Evolutionary conservation across 2,113 vertebrate genomes (phyloP).

Genomic region (Gallinago jamesoni): DNA sequence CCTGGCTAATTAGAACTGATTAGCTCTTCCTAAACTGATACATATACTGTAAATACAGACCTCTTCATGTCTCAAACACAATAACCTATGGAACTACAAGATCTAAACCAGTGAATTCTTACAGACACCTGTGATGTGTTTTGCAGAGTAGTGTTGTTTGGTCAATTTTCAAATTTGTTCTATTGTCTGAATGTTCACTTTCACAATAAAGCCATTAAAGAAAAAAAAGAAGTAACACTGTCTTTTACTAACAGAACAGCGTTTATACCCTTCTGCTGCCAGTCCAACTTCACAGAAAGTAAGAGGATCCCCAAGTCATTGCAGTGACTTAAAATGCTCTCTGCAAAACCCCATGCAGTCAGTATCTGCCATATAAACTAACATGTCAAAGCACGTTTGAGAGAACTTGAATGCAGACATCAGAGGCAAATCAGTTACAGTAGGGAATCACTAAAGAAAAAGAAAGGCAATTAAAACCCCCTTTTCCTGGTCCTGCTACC

Average conservation of each 20-base stretch:
- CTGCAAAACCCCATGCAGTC: neutral
- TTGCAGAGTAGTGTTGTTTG: neutral
- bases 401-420: neutral
- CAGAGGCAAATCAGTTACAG: neutral
- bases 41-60: neutral
- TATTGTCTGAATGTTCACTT: neutral
- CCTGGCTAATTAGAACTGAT: neutral
- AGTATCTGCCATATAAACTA: neutral
- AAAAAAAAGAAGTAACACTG: neutral
- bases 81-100: neutral
- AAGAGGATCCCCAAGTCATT: neutral
- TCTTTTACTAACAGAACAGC: neutral
- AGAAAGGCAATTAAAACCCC: neutral
- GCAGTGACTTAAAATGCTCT: neutral
- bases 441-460: neutral
- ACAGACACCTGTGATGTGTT: neutral
- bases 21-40: neutral
- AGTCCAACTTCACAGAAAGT: neutral
- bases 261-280: neutral
- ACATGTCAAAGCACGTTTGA: neutral
- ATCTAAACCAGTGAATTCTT: neutral
- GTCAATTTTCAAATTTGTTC: neutral
- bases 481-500: neutral
- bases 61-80: fast-evolving
- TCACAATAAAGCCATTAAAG: neutral